phyloP scores from a whole-genome alignment of 2,888 invertebrate species.

The Pyrocoelia pectoralis region DNA sequence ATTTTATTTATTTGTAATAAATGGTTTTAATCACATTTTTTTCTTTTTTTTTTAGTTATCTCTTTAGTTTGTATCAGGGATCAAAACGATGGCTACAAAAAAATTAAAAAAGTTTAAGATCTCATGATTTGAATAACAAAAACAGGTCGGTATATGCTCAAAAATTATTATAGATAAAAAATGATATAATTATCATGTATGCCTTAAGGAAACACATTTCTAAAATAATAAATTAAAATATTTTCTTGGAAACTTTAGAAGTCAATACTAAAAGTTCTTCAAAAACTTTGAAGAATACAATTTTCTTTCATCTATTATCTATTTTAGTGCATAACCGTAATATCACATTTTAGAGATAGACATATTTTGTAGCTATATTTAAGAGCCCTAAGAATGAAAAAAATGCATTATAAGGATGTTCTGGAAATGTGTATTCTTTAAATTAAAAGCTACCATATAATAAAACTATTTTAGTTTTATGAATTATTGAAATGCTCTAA shows the following conservation, averaged over 20 bases:
- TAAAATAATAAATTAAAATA: slow-evolving; percentile 18
- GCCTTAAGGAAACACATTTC: slow-evolving; percentile 19
- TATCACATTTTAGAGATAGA: slow-evolving; percentile 4
- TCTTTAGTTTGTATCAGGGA: background rate
- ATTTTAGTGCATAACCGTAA: background rate
- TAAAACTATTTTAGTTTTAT: no score
- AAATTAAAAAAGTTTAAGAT: background rate
- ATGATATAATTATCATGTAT: slow-evolving; percentile 17
- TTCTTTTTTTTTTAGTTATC: slow-evolving; percentile 9
- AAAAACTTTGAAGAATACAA: background rate
- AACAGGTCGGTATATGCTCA: slow-evolving; percentile 16
- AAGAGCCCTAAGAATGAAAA: background rate
- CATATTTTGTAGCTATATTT: slow-evolving; percentile 3
- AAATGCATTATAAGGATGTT: background rate
- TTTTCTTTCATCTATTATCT: background rate
- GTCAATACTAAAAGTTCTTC: background rate
- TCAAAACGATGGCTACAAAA: background rate
- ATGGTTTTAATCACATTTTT: slow-evolving; percentile 14
- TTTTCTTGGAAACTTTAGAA: slow-evolving; percentile 31
- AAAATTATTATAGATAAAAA: slow-evolving; percentile 8
- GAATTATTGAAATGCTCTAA: no score
- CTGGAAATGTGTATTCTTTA: background rate
- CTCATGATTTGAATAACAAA: background rate
- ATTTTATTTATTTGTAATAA: slow-evolving; percentile 29
- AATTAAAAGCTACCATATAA: no score